phyloP scores from a whole-genome alignment of 92 coral and sea anemone species.

The Actinostola sp. region DNA sequence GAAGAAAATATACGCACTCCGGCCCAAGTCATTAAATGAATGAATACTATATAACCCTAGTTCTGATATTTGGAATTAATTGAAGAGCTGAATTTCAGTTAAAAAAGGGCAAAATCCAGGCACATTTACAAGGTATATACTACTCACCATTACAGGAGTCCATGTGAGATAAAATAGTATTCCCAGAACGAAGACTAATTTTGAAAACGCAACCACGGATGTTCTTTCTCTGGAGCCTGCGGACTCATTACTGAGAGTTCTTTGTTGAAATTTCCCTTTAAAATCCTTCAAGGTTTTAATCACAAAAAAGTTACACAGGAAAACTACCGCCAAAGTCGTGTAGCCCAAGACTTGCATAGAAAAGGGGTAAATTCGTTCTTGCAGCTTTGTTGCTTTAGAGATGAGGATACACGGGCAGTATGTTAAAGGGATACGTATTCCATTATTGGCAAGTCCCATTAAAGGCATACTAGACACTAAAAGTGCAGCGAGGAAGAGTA shows the following conservation, averaged over 20 bases:
- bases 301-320: conserved; percentile 56
- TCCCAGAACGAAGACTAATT: conserved; percentile 61
- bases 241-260: conserved; percentile 41
- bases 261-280: conserved; percentile 41
- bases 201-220: conserved; percentile 51
- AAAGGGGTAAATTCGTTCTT: conserved; percentile 44
- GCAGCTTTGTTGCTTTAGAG: conserved; percentile 37
- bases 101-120: too few species aligned
- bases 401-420: conserved; percentile 66
- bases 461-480: conserved; percentile 56
- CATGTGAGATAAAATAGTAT: conserved; percentile 64
- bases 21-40: too few species aligned
- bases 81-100: too few species aligned
- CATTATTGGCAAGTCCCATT: conserved; percentile 56
- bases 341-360: conserved; percentile 56
- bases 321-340: conserved; percentile 52
- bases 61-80: not conserved
- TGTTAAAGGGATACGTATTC: conserved; percentile 48
- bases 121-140: too few species aligned
- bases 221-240: conserved; percentile 21
- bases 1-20: too few species aligned
- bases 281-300: conserved; percentile 42
- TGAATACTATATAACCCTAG: too few species aligned
- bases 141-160: conserved; percentile 77
- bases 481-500: conserved; percentile 30